Evolutionary conservation across 2,113 vertebrate species (phyloP), one percentile per base, ranked within the genome.

Genomic region (Cardinalis cardinalis): DNA sequence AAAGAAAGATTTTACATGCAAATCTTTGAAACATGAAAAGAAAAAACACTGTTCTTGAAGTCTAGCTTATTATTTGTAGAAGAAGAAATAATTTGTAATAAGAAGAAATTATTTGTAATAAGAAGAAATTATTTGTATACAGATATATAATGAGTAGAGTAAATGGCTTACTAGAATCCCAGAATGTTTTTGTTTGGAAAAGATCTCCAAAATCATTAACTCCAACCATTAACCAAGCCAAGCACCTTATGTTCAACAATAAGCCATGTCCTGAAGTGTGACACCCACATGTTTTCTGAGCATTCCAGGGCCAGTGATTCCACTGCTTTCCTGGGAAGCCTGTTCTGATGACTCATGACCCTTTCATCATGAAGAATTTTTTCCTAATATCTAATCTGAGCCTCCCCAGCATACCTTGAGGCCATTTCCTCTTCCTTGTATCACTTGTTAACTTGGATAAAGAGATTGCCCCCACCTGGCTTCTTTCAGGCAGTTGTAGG

Each of bases 331-430:
- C 31, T 55, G 14, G 18, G 20, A 25, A 34, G 16, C 19, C 55
- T 69, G 19, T 61, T 77, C 19, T 8, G 31, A 24, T 46, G 29
- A 40, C 24, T 25, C 19, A 53, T n/a, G 46, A 69, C 8, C 10
- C 10, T 53, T 40, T 24, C n/a, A n/a, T 18, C 9, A 19, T 20
- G 29, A 55, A 48, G 13, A 48, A 31, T 34, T n/a, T 44, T 76
- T 70, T 55, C 34, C 34, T 55, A 5, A 23, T 63, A 26, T 23
- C 26, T 55, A 23, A 12, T 48, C 17, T 34, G 34, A 48, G 25
- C 21, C 14, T 48, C 41, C 11, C 11, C 20, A 25, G 14, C 0
- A 0, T 8, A 31, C 9, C 11, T 56, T 41, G 17, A 56, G 25
- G 49, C 41, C 17, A 26, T 56, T 71, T 87, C 6, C 11, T 41